Base-by-base conservation (phyloP, 2,888 invertebrate species). In the Sinelater perroti region DNA sequence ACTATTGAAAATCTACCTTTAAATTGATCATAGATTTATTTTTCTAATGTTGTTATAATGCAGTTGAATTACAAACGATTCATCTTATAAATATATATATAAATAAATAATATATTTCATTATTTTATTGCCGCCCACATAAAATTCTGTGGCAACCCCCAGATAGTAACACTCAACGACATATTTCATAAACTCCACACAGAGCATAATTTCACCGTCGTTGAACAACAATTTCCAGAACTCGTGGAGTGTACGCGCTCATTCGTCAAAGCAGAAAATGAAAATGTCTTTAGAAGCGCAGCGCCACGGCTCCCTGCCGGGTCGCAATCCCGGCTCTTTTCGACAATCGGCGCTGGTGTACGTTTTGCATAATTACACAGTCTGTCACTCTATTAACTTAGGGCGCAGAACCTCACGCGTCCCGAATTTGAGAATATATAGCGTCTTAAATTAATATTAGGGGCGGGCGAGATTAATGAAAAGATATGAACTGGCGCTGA, bases 351-450 rank as follows among this genome's bases (percentile, higher is more conserved):
- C 42, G 28, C 13, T 24, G 24, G 24, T 26, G 16, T 42, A 42
- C 24, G 16, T 16, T 5, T 5, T 42, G 24, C 18, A 20, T 42
- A 42, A 42, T 42, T 42, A 42, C 14, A 42, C 42, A 5, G 24
- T 14, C 42, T 42, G 42, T 42, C 42, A 26, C 42, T 6, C 30
- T 44, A 44, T 44, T 44, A 44, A 30, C 44, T 44, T 44, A 28
- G 4, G 7, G 10, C 30, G 8, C n/a, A n/a, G 10, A 6, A 17
- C 14, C 7, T 24, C 7, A 24, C 14, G 26, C 18, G 3, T 5
- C 40, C 20, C 11, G 38, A 10, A 20, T 6, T 18, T 17, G 38
- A 8, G 38, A 10, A 20, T 38, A 20, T 38, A 38, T n/a, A 6
- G 18, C 13, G 36, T 18, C 8, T 36, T 18, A 18, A 20, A 38